Evolutionary conservation across 1,140 invertebrate species (phyloP).

Genomic region (Coenobita brevimanus): DNA sequence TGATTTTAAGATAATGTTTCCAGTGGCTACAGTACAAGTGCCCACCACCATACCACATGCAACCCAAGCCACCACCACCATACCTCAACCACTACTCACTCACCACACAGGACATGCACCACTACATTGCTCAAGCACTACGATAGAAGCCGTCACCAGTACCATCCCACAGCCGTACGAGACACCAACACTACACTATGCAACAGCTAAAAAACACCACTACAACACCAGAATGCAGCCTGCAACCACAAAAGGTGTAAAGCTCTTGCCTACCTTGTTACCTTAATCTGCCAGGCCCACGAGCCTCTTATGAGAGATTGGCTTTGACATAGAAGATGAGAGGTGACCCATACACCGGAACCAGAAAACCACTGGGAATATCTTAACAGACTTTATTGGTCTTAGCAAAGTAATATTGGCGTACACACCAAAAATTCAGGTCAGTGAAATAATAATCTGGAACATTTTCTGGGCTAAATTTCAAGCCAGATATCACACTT

Average conservation of each 20-base stretch:
- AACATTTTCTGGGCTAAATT: slow-evolving; percentile 64
- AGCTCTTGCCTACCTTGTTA: slow-evolving; percentile 66
- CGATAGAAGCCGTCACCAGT: slow-evolving; percentile 47
- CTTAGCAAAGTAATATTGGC: slow-evolving; percentile 65
- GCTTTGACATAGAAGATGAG: slow-evolving; percentile 65
- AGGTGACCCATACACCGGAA: slow-evolving; percentile 65
- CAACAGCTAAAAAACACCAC: slow-evolving; percentile 48
- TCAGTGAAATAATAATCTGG: slow-evolving; percentile 63
- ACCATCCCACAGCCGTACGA: slow-evolving; percentile 5
- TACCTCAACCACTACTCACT: slow-evolving; percentile 44
- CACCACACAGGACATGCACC: slow-evolving; percentile 43
- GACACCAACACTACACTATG: slow-evolving; percentile 33
- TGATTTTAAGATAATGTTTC: slow-evolving; percentile 34
- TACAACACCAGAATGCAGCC: slow-evolving; percentile 64
- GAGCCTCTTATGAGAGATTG: slow-evolving; percentile 64
- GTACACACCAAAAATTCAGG: slow-evolving; percentile 62
- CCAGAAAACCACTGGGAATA: slow-evolving; percentile 67
- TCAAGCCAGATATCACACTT: slow-evolving; percentile 47
- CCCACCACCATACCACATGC: slow-evolving; percentile 54
- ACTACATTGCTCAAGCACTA: slow-evolving; percentile 21
- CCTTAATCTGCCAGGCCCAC: slow-evolving; percentile 66
- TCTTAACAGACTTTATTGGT: slow-evolving; percentile 65
- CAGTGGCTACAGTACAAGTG: slow-evolving; percentile 9
- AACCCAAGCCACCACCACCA: slow-evolving; percentile 41
- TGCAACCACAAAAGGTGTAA: slow-evolving; percentile 66